These are phyloP conservation scores for Drosophila arizonae DNA, from an alignment of 1,140 invertebrate species.

Conservation along the genomic window DNA sequence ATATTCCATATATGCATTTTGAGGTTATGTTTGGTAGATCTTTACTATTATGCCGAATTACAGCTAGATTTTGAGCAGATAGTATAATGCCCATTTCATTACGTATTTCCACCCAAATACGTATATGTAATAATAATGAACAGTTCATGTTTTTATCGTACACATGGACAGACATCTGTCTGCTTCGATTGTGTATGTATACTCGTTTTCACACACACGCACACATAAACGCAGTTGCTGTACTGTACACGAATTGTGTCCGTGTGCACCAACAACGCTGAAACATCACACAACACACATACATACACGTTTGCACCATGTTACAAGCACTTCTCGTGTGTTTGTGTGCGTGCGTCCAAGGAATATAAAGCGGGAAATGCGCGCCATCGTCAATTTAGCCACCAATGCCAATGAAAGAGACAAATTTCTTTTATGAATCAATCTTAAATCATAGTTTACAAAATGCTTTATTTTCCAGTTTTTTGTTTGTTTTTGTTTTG, in stretches of 20 bases:
- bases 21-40: conserved; percentile 39
- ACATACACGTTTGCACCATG: conserved; percentile 5
- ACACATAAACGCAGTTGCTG: conserved; percentile 27
- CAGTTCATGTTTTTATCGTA: conserved; percentile 8
- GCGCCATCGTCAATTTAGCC: conserved; percentile 51
- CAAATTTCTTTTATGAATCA: conserved; percentile 3
- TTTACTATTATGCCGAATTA: background rate
- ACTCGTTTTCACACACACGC: conserved; percentile 53
- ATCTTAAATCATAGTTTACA: conserved; percentile 66
- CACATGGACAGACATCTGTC: conserved; percentile 31
- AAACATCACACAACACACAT: conserved; percentile 35
- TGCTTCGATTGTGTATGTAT: conserved; percentile 62
- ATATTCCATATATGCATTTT: conserved; percentile 18
- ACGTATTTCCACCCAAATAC: background rate
- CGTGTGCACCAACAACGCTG: conserved; percentile 18
- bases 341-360: conserved; percentile 22
- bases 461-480: conserved; percentile 71
- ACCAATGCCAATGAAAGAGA: conserved; percentile 8
- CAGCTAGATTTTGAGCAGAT: conserved; percentile 13
- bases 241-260: conserved; percentile 29
- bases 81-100: background rate
- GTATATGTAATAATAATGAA: background rate
- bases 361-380: conserved; percentile 68
- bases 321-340: conserved; percentile 7
- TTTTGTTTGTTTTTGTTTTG: conserved; percentile 41